Evolutionary conservation across 2,888 invertebrate species (phyloP).

Genomic region (Bellardia pandia): DNA sequence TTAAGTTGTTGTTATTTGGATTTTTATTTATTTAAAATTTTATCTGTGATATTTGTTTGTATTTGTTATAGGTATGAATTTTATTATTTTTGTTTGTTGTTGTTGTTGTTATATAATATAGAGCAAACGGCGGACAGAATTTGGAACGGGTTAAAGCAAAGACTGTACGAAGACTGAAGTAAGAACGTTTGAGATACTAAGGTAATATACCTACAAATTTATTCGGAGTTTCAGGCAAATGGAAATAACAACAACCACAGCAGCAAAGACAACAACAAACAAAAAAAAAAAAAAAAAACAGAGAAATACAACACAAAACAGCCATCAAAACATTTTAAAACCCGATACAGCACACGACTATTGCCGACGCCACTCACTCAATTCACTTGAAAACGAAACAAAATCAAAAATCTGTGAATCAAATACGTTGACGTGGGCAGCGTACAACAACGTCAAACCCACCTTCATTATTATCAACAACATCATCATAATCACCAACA

Average conservation of each 20-base stretch:
- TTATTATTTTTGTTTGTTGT: conserved; percentile 52
- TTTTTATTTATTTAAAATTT: conserved; percentile 54
- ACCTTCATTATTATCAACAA: conserved; percentile 50
- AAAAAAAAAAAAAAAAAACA: conserved; percentile 9
- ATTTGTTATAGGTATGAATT: conserved; percentile 35
- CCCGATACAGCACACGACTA: conserved; percentile 40
- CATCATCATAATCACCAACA: conserved; percentile 25
- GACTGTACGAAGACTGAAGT: conserved; percentile 85
- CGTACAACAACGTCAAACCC: conserved; percentile 25
- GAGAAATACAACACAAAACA: conserved; percentile 28
- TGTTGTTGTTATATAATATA: conserved; percentile 76
- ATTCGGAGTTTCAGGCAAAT: conserved; percentile 80
- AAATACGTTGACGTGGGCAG: conserved; percentile 40
- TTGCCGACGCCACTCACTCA: conserved; percentile 50
- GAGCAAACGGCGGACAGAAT: conserved; percentile 84
- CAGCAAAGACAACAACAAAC: not conserved
- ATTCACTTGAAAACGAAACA: conserved; percentile 29
- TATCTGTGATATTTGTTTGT: conserved; percentile 33
- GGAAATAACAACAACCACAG: not conserved
- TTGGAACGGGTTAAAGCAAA: conserved; percentile 85
- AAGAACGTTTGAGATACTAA: conserved; percentile 84
- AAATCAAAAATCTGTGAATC: conserved; percentile 25
- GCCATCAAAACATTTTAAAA: conserved; percentile 38
- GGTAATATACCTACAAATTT: conserved; percentile 84
- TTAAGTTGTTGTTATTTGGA: conserved; percentile 64